Evolutionary conservation across 2,113 vertebrate species (phyloP).

Genomic region (Bungarus multicinctus): DNA sequence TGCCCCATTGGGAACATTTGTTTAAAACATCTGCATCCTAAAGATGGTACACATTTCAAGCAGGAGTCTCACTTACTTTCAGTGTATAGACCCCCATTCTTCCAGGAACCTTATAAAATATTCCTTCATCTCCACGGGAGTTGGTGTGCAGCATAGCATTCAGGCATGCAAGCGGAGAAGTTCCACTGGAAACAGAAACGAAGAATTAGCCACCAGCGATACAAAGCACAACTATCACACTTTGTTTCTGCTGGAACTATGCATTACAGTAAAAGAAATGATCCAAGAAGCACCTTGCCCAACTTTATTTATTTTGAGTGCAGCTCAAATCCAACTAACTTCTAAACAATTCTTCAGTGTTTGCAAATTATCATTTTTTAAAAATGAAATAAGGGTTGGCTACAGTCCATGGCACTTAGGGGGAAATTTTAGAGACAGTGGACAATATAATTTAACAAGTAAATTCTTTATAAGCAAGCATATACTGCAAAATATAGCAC

Average conservation of each 20-base stretch:
- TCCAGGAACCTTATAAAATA: conserved; percentile 98
- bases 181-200: conserved; percentile 76
- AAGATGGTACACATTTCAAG: accelerated
- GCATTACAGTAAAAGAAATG: background rate
- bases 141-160: conserved; percentile 99
- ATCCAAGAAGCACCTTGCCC: background rate
- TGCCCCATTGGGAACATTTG: background rate
- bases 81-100: conserved; percentile 98
- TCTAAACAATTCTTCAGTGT: background rate
- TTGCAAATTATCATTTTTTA: background rate
- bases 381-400: background rate
- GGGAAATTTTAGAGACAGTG: background rate
- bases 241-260: background rate
- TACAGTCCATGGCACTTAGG: background rate
- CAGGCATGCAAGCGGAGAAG: conserved; percentile 95
- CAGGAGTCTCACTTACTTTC: conserved; percentile 78
- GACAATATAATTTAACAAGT: background rate
- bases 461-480: background rate
- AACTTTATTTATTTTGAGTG: background rate
- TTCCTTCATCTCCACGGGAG: conserved; percentile 95
- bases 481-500: background rate
- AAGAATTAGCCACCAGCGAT: conserved; percentile 19
- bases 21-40: background rate
- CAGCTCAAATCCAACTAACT: background rate
- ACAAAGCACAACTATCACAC: background rate